phyloP scores from a whole-genome alignment of 2,113 vertebrate genomes.

The Psittacara wagleri region DNA sequence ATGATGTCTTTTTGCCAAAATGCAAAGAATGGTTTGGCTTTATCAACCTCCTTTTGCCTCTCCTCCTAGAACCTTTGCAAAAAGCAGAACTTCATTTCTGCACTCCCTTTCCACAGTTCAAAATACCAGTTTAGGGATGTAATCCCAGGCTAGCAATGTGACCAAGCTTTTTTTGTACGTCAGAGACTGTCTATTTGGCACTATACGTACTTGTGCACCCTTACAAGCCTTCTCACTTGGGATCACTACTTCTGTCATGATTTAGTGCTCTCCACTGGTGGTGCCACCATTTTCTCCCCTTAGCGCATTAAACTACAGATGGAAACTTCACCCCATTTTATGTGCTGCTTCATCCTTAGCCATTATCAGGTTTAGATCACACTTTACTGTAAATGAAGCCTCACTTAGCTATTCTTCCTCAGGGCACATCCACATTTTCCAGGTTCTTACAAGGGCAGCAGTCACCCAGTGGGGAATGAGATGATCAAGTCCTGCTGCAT shows the following conservation, averaged over 20 bases:
- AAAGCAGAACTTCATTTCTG: not conserved
- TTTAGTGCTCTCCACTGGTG: not conserved
- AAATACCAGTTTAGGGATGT: not conserved
- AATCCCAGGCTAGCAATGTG: not conserved
- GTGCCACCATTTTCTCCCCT: not conserved
- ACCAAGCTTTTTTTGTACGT: not conserved
- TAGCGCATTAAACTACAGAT: not conserved
- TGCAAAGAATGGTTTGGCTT: not conserved
- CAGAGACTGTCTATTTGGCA: not conserved
- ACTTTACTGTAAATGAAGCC: not conserved
- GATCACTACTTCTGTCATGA: not conserved
- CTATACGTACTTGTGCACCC: not conserved
- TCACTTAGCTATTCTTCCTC: not conserved
- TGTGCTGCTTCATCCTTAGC: not conserved
- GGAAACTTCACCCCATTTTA: not conserved
- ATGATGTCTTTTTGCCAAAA: not conserved
- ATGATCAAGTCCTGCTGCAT: not conserved
- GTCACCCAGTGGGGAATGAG: not conserved
- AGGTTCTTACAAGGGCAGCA: not conserved
- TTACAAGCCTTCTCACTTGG: not conserved
- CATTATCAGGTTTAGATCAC: not conserved
- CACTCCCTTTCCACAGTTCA: not conserved
- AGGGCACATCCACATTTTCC: not conserved
- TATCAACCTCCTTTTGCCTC: not conserved
- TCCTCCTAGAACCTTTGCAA: not conserved